A percentile compares a stretch with the other conserved stretches of the same genome.
Conservation (phyloP, 2,113 vertebrate species). For the Esox niger region DNA sequence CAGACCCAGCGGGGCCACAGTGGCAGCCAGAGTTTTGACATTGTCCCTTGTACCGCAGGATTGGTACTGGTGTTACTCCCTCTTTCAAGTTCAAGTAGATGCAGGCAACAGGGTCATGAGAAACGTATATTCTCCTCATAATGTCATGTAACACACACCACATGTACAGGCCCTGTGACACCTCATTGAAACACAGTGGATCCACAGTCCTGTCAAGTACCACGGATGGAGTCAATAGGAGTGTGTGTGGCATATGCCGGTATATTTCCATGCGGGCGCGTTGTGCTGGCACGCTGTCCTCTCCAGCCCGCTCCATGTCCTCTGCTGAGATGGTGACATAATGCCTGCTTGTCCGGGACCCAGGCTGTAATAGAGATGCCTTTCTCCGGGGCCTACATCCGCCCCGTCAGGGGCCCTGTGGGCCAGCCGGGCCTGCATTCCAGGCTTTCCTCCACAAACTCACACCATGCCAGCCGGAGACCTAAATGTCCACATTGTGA, state of each 20-base stretch:
- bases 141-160: too few species aligned
- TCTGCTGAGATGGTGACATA: constrained; percentile 57
- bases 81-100: too few species aligned
- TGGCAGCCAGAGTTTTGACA: neutral
- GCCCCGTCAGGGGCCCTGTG: constrained; percentile 24
- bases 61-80: too few species aligned
- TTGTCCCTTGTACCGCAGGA: too few species aligned
- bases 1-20: neutral
- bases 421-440: constrained; percentile 53
- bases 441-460: constrained; percentile 63
- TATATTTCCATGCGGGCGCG: constrained; percentile 58
- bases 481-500: constrained; percentile 72
- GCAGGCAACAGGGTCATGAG: too few species aligned
- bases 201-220: neutral
- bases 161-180: neutral
- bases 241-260: constrained; percentile 33
- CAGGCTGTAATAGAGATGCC: constrained; percentile 63
- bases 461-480: constrained; percentile 29
- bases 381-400: constrained; percentile 62
- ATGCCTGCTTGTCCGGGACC: constrained; percentile 61
- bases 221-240: neutral
- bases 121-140: too few species aligned
- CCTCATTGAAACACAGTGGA: neutral
- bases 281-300: constrained; percentile 37
- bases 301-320: constrained; percentile 31